Evolutionary conservation across 2,888 invertebrate species (phyloP), one percentile per base, ranked within the genome.

Genomic region (Synanthedon andrenaeformis): DNA sequence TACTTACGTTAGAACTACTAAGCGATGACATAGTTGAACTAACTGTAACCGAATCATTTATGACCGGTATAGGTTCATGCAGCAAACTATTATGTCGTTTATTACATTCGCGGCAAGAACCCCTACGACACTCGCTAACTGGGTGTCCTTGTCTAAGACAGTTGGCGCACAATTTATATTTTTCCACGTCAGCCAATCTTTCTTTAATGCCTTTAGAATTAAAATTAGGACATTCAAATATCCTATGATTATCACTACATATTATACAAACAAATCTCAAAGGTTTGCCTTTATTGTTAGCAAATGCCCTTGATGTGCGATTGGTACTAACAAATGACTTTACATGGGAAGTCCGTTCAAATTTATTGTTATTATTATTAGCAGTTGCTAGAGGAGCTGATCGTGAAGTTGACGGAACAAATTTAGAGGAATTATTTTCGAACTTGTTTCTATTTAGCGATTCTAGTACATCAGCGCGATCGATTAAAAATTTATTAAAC

Each of bases 221-320:
- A 48, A 57, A 58, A 10, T 42, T 51, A 8, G 51, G 17, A 49
- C 58, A 56, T 3, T 58, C 56, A 45, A 54, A 56, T 4, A 56
- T 49, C 4, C 51, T 49, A 51, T 58, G 58, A 12, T 42, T 28
- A 1, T 42, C 53, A 14, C 41, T 13, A n/a, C 56, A 58, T 10
- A 53, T 14, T 6, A 51, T 13, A 48, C 58, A 56, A 35, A 4
- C 23, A 51, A 23, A 13, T 8, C 23, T 50, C 11, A 41, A 4
- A n/a, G 35, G 17, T 51, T 45, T 53, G 19, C 11, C 12, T 48
- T 51, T 48, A 23, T n/a, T 52, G 6, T 12, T 42, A 8, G 51
- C 42, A 23, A 51, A 51, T 28, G 53, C 42, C 51, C 35, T 53
- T 13, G 42, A 19, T 3, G 2, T 19, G 19, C 3, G 19, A 19